Conservation (phyloP, 2,113 vertebrate species). For the Heptranchias perlo region DNA sequence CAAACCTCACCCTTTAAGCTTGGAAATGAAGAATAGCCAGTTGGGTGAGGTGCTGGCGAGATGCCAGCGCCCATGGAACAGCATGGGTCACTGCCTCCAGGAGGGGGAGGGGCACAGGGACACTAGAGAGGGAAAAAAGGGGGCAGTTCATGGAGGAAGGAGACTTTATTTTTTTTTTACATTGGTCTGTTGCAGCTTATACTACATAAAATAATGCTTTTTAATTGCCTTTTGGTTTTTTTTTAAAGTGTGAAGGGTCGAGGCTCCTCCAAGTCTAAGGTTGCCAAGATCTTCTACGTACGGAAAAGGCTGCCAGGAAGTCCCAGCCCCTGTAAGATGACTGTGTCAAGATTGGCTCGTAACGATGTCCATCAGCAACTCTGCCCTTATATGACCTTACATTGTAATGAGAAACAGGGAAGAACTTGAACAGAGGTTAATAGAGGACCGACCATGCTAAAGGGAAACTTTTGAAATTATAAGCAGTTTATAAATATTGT, state of each 20-base stretch:
- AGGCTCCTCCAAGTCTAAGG: neutral
- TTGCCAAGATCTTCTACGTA: neutral
- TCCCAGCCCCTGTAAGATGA: neutral
- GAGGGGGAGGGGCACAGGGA: too few relatives aligned
- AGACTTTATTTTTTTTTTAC: neutral
- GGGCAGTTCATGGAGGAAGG: neutral
- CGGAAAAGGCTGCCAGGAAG: neutral
- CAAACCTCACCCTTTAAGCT: neutral
- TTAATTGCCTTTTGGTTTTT: neutral
- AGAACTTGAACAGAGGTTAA: neutral
- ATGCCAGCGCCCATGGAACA: neutral
- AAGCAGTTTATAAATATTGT: neutral
- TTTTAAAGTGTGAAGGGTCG: neutral
- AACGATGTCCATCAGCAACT: neutral
- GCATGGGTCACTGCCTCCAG: neutral
- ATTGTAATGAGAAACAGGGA: neutral
- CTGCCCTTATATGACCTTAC: neutral
- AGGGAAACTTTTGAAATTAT: neutral
- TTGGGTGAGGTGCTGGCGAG: neutral
- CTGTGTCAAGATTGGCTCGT: neutral
- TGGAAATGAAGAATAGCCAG: neutral
- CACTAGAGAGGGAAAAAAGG: too few relatives aligned
- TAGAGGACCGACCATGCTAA: neutral
- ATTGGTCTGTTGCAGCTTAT: neutral
- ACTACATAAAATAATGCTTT: neutral